Conservation (phyloP, 1,140 invertebrate species). For the Drosophila kepulauana region DNA sequence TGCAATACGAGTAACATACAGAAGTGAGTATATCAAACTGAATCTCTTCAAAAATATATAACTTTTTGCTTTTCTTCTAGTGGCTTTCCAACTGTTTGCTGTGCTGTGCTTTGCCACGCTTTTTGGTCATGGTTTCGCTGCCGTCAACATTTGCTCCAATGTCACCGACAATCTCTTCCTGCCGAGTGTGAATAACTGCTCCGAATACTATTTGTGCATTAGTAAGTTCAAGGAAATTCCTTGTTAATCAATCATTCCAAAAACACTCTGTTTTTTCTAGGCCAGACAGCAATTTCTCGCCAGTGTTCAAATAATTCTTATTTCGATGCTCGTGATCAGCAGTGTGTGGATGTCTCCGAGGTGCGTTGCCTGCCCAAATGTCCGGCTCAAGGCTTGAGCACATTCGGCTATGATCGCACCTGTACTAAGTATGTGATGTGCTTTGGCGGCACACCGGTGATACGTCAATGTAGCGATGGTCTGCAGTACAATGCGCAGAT, state of each 20-base stretch:
- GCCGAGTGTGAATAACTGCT: slow-evolving; percentile 63
- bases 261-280: not conserved
- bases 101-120: slow-evolving; percentile 29
- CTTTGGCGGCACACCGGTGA: slow-evolving; percentile 53
- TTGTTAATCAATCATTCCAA: not conserved
- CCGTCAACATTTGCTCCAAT: slow-evolving; percentile 66
- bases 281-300: slow-evolving; percentile 48
- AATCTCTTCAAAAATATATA: too few species aligned
- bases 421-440: slow-evolving; percentile 79
- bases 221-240: slow-evolving; percentile 32
- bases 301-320: slow-evolving; percentile 33
- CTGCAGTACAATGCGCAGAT: slow-evolving; percentile 72
- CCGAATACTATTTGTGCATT: slow-evolving; percentile 70
- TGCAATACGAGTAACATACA: not conserved
- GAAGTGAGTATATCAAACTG: slow-evolving; percentile 33
- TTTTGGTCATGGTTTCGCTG: not conserved
- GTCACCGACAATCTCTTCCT: slow-evolving; percentile 66
- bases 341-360: slow-evolving; percentile 55
- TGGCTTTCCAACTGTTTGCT: slow-evolving; percentile 46
- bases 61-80: slow-evolving; percentile 15
- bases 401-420: slow-evolving; percentile 74
- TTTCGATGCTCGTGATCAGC: slow-evolving; percentile 67
- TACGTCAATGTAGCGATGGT: slow-evolving; percentile 64
- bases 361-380: slow-evolving; percentile 62
- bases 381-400: slow-evolving; percentile 45